Base-by-base conservation (phyloP, 1,140 invertebrate genomes). In the Ectropis grisescens region DNA sequence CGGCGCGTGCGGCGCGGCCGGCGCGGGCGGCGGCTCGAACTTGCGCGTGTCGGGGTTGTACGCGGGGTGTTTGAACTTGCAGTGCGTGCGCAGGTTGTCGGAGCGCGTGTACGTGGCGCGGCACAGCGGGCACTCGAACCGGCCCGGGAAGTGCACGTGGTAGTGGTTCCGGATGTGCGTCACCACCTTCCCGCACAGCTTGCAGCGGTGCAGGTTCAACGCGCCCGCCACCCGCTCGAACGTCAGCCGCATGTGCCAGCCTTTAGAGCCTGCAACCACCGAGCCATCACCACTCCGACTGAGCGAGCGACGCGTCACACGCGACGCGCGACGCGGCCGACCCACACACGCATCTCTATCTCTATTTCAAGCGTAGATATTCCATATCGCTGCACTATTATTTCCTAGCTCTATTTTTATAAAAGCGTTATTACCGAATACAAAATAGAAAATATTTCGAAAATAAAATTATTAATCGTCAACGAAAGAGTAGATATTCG, bases 161-260 rank as follows among this genome's bases (percentile, higher is more conserved):
- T 93, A 93, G 86, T 93, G 92, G 86, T 93, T 93, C 78, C 92
- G 89, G 85, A 93, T 93, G 87, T 93, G 91, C 76, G 91, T 93
- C 84, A 93, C 91, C 85, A 93, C 90, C 88, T 93, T 93, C 83
- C 92, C 92, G 86, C 91, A 93, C 83, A 93, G 87, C 87, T 93
- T 93, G 88, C 92, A 93, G 82, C 91, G 90, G 87, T 93, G 91
- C 85, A 92, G 89, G 86, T 93, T 93, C 80, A 90, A 90, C 85
- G 90, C 89, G 83, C 91, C 91, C 83, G 91, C 91, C 85, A 93
- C 87, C 62, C 91, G 90, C 87, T 93, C 92, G 87, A 93, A 93
- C 79, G 91, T 92, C 83, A 93, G 90, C 85, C 91, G 89, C 91
- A 93, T 93, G 87, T 93, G 91, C 91, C 91, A 93, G 86, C 91